These are phyloP conservation scores for Choristoneura rosaceana DNA, from an alignment of 2,888 invertebrate genomes.

Conservation along the genomic window DNA sequence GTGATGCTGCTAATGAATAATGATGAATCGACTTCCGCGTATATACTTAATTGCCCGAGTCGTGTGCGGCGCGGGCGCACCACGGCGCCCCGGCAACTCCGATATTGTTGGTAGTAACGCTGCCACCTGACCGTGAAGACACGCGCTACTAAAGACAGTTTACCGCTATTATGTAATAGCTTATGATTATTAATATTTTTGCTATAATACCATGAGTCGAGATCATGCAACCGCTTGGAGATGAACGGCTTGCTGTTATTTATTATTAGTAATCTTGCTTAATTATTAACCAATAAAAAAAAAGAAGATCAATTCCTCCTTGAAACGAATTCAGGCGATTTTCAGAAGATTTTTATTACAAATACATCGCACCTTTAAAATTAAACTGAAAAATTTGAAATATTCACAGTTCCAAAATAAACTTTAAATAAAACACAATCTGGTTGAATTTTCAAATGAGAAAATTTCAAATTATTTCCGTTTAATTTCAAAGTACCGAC, in stretches of 20 bases:
- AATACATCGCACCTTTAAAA: too few relatives aligned
- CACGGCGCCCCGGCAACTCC: constrained; percentile 35
- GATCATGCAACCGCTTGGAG: constrained; percentile 17
- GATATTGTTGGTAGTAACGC: constrained; percentile 43
- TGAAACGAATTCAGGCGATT: too few relatives aligned
- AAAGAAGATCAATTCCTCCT: too few relatives aligned
- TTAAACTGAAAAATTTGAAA: too few relatives aligned
- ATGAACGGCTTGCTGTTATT: background rate
- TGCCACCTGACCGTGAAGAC: constrained; percentile 59
- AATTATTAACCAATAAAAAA: too few relatives aligned
- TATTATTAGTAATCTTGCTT: background rate
- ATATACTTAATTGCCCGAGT: constrained; percentile 65
- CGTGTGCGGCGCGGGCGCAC: constrained; percentile 38
- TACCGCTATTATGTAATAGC: constrained; percentile 51
- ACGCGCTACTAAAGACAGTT: constrained; percentile 56
- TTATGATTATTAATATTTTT: constrained; percentile 46
- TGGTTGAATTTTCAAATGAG: too few relatives aligned
- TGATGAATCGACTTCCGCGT: constrained; percentile 75
- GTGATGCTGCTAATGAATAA: constrained; percentile 77
- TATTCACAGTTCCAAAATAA: too few relatives aligned
- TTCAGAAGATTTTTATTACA: too few relatives aligned
- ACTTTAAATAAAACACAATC: too few relatives aligned
- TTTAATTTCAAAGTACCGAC: too few relatives aligned
- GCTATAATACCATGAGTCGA: constrained; percentile 44
- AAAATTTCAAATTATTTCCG: too few relatives aligned